Conservation (phyloP, 2,797 vertebrate species). For the Parotocinclus haroldoi region DNA sequence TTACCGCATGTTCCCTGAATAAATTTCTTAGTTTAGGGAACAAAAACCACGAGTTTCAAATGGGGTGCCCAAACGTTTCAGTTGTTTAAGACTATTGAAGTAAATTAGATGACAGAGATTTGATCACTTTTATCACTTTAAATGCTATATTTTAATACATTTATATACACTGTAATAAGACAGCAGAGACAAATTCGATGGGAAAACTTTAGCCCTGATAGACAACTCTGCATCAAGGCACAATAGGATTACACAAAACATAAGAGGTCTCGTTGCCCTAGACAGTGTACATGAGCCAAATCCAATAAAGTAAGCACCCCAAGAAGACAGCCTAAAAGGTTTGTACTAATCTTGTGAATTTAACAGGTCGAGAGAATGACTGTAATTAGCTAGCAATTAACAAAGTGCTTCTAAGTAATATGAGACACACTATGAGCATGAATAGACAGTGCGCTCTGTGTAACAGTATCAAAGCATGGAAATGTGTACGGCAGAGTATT, state of each 20-base stretch:
- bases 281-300: constrained; percentile 52
- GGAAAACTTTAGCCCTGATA: constrained; percentile 27
- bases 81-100: too few relatives aligned
- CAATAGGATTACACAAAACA: constrained; percentile 29
- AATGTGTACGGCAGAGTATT: background rate
- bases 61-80: too few relatives aligned
- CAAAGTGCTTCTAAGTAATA: constrained; percentile 44
- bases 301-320: constrained; percentile 49
- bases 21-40: too few relatives aligned
- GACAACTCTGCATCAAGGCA: constrained; percentile 8
- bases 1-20: too few relatives aligned
- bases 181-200: constrained; percentile 25
- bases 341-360: constrained; percentile 47
- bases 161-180: constrained; percentile 5
- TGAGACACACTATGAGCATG: constrained; percentile 47
- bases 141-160: too few relatives aligned
- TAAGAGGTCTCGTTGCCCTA: constrained; percentile 29
- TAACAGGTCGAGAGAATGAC: constrained; percentile 51
- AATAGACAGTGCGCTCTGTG: constrained; percentile 1
- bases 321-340: constrained; percentile 48
- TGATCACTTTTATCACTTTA: too few relatives aligned
- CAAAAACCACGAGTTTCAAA: too few relatives aligned
- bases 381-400: constrained; percentile 56
- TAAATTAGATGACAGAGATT: too few relatives aligned
- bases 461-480: background rate